Evolutionary conservation across 2,797 vertebrate species (phyloP), one percentile per base, ranked within the genome.

Genomic region (Siniperca undulata): DNA sequence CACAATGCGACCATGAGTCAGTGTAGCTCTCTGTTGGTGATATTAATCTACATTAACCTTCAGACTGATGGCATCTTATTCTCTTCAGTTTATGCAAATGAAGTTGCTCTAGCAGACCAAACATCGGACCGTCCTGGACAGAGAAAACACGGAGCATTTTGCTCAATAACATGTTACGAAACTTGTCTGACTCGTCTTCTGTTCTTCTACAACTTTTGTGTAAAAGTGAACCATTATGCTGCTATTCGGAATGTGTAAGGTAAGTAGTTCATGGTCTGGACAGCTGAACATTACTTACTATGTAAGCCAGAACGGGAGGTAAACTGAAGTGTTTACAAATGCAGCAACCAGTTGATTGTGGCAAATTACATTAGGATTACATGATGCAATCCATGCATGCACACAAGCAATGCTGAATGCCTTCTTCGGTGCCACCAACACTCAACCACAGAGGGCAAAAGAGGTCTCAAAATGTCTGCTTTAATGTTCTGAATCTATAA

Each of bases 341-440:
- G 38, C 80, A 78, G 48, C 44, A 71, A 71, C n/a, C 1, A 2
- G 10, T 58, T 40, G 24, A 77, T 62, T 78, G 64, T 22, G 10
- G 67, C 30, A 73, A 77, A 81, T 60, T 40, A 68, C 69, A 90
- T 79, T 52, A 72, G 42, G 70, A 78, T 77, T 62, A 81, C 52
- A 42, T 84, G 74, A 82, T 66, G 79, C 61, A 85, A 81, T 48
- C 48, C 52, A 55, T 82, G 60, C 75, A 73, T 69, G 62, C 30
- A 65, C 6, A 69, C 44, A 61, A 24, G 59, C 50, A 86, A 83
- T 30, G 8, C 38, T 66, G 7, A 76, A 65, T 30, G 52, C 22
- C 50, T 77, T 60, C 14, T 38, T 65, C 46, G 62, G 42, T 70
- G 44, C 55, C 56, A 65, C 46, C 4, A 62, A 60, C 19, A 70